Evolutionary conservation across 2,113 vertebrate species (phyloP), one percentile per base, ranked within the genome.

Genomic region (Rhizomys pruinosus): DNA sequence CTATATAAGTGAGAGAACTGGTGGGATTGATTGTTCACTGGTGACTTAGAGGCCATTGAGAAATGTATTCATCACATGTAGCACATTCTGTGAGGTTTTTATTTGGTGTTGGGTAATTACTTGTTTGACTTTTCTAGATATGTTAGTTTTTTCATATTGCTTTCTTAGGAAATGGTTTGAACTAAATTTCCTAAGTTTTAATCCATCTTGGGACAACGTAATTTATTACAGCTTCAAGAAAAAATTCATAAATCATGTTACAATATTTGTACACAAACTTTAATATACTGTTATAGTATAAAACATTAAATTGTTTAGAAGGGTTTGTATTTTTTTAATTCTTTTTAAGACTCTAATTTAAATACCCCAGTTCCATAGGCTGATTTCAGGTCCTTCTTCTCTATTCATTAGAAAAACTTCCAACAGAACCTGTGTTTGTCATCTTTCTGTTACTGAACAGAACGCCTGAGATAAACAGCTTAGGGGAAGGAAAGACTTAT

Each of bases 341-440:
- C 59, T 79, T 92, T 84, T 69, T 59, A 44, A 84, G 91, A 82
- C 7, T 34, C 23, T 25, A 19, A 47, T 13, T n/a, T 81, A 55
- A 1, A 13, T 81, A 37, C 34, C 55, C 1, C 20, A 0, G 17
- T 4, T 37, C 11, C 29, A 76, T 10, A 86, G 17, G 23, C 37
- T 88, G 22, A 82, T 82, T 73, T 64, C 64, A 90, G 34, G 63
- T 66, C n/a, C 64, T 91, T 95, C 57, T 92, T 95, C 69, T 86
- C 42, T 95, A 27, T 86, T 92, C 66, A 66, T 78, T 76, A 87
- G 20, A 77, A 27, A 89, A 82, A 72, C 34, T 86, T 76, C 37
- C 78, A 59, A 85, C 73, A 55, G 74, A 88, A 47, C 11, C 11
- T 15, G 2, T 74, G 37, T 34, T 32, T 59, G 47, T 73, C 7